phyloP scores from a whole-genome alignment of 2,113 vertebrate species.

The Puffinus mauretanicus region DNA sequence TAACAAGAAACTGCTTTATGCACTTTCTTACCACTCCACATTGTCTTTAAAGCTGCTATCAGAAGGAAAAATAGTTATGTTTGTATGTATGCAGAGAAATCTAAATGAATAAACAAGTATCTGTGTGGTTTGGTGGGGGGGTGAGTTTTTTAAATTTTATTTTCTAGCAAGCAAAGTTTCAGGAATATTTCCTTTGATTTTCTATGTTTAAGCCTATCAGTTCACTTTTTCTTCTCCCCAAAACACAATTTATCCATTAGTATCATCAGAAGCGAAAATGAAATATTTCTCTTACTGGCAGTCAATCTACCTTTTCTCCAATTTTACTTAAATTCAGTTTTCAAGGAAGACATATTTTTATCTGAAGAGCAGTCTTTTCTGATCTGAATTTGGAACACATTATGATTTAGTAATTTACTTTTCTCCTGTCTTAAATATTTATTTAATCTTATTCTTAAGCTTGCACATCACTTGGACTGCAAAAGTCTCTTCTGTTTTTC shows the following conservation, averaged over 20 bases:
- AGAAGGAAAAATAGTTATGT: not conserved
- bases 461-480: not conserved
- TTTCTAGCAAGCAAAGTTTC: not conserved
- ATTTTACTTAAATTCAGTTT: not conserved
- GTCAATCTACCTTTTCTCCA: not conserved
- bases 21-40: not conserved
- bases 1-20: not conserved
- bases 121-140: accelerated
- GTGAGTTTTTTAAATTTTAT: not conserved
- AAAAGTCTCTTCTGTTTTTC: not conserved
- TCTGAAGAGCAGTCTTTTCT: not conserved
- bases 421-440: not conserved
- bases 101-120: not conserved
- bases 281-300: not conserved
- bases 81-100: not conserved
- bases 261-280: not conserved
- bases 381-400: not conserved
- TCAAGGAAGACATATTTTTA: not conserved
- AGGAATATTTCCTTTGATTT: not conserved
- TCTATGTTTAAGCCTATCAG: not conserved
- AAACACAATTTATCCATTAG: not conserved
- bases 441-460: slow-evolving; percentile 23
- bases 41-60: not conserved
- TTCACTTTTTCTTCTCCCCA: not conserved
- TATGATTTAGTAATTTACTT: slow-evolving; percentile 3